Conservation (phyloP, 2,888 invertebrate species). For the Agriopis aurantiaria region DNA sequence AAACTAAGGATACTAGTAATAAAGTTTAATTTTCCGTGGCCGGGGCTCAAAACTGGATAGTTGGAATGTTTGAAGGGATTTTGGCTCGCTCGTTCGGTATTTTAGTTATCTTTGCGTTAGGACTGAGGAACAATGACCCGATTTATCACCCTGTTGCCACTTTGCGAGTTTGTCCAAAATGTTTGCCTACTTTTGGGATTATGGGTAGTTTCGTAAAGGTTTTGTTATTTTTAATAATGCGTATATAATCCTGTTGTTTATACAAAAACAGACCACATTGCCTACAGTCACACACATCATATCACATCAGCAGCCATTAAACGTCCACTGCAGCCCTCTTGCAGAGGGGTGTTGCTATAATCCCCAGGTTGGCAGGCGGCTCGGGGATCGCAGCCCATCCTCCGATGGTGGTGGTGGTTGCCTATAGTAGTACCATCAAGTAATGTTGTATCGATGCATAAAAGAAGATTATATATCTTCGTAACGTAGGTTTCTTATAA, state of each 20-base stretch:
- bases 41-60: constrained; percentile 47
- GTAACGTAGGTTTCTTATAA: no score
- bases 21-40: constrained; percentile 55
- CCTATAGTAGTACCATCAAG: background rate
- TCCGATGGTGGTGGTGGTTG: no score
- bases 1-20: constrained; percentile 48
- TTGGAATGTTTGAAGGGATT: constrained; percentile 59
- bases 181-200: constrained; percentile 23
- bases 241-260: no score
- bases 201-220: constrained; percentile 6
- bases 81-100: constrained; percentile 62
- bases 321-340: no score
- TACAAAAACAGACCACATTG: no score
- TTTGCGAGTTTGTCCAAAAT: constrained; percentile 38
- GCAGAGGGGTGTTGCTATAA: no score
- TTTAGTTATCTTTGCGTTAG: constrained; percentile 60
- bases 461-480: no score
- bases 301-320: no score
- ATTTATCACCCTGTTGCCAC: constrained; percentile 54
- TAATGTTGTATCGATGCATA: background rate
- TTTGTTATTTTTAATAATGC: background rate
- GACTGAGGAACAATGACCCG: constrained; percentile 55
- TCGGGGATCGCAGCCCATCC: no score
- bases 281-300: no score
- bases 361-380: no score